phyloP scores from a whole-genome alignment of 1,140 invertebrate genomes.

The Drosophila sulfurigaster region DNA sequence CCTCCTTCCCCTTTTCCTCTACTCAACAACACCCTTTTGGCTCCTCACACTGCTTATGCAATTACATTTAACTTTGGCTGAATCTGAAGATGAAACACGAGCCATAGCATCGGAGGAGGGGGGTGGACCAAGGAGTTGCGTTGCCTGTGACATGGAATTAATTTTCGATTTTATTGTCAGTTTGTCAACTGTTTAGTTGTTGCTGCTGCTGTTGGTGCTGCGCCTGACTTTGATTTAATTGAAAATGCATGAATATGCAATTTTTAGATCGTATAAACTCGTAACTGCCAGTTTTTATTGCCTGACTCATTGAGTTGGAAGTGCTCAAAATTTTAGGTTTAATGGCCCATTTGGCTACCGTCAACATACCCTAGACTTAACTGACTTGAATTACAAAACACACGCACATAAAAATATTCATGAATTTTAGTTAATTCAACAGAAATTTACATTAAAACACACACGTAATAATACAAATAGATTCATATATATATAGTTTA shows the following conservation, averaged over 20 bases:
- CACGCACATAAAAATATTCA: conserved; percentile 22
- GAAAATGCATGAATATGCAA: conserved; percentile 84
- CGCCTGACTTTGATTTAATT: conserved; percentile 81
- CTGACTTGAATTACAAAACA: conserved; percentile 20
- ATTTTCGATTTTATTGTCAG: conserved; percentile 84
- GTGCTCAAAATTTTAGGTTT: conserved; percentile 44
- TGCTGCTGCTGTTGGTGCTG: conserved; percentile 37
- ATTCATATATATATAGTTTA: conserved; percentile 21
- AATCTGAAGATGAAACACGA: conserved; percentile 11
- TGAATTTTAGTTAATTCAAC: not conserved
- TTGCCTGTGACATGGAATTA: conserved; percentile 72
- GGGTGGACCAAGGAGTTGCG: conserved; percentile 2
- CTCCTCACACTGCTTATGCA: conserved; percentile 48
- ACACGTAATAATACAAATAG: conserved; percentile 9
- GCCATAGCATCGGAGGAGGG: not conserved
- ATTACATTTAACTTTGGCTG: conserved; percentile 75
- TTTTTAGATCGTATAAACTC: conserved; percentile 59
- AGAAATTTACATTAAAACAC: conserved; percentile 21
- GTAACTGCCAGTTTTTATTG: conserved; percentile 45
- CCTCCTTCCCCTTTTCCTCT: not conserved
- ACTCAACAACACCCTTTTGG: not conserved
- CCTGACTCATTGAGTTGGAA: conserved; percentile 42
- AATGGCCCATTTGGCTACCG: conserved; percentile 31
- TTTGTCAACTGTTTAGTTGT: conserved; percentile 65
- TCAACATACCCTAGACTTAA: conserved; percentile 37